phyloP scores from a whole-genome alignment of 2,113 vertebrate genomes.

The Nannospalax galili region DNA sequence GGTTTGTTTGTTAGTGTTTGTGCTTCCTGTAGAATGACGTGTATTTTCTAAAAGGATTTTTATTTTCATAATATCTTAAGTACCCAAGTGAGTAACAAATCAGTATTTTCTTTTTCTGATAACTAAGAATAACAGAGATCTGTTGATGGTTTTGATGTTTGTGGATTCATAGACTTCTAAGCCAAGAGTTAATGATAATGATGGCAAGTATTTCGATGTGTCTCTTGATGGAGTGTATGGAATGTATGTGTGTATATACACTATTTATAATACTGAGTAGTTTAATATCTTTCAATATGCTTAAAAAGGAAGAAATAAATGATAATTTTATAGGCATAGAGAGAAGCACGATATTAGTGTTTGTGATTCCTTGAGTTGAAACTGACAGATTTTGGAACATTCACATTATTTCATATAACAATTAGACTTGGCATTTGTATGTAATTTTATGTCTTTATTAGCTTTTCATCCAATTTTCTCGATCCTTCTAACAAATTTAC shows the following conservation, averaged over 20 bases:
- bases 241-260: background rate
- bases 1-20: background rate
- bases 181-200: background rate
- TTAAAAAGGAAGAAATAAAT: constrained; percentile 18
- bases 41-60: background rate
- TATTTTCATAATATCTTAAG: constrained; percentile 26
- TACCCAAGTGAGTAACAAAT: background rate
- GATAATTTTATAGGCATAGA: background rate
- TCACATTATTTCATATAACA: background rate
- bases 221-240: background rate
- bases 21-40: background rate
- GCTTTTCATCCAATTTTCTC: background rate
- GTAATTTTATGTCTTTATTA: background rate
- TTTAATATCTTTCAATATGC: background rate
- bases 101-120: background rate
- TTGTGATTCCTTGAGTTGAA: background rate
- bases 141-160: background rate
- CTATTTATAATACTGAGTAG: background rate
- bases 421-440: background rate
- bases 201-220: background rate
- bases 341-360: background rate
- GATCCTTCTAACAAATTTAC: background rate
- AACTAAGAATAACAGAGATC: background rate
- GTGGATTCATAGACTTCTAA: background rate
- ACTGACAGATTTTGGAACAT: background rate